Base-by-base conservation (phyloP, 2,888 invertebrate genomes). In the Amorpha juglandis region DNA sequence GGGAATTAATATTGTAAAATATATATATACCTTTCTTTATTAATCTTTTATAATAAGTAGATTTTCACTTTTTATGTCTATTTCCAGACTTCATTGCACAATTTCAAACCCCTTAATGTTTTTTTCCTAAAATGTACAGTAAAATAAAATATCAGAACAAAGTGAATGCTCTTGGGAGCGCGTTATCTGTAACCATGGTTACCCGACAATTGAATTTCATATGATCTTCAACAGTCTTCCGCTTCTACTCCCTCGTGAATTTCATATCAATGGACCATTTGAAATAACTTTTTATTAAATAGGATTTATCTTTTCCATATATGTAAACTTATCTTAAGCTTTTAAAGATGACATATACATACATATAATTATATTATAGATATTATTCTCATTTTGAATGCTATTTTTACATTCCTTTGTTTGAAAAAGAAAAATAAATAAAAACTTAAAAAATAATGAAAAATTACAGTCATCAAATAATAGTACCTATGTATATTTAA, bases 141-240 rank as follows among this genome's bases (percentile, higher is more conserved):
- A 48, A 50, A 55, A 58, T 48, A 58, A 58, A 58, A 58, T 58
- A 65, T 48, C 58, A 58, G 35, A 69, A 66, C 65, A 63, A 63
- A 70, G 70, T 66, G 69, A 70, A 68, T 64, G 53, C 70, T 63
- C 69, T 63, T 33, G 70, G 69, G 71, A 68, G 68, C 67, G 68
- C 68, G 67, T 70, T 65, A 69, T 71, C 69, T 69, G 70, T 65
- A 55, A 51, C 66, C 63, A 67, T 68, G 67, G 67, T 55, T 66
- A 69, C 50, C 64, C 50, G 42, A 45, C 53, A 71, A 68, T 66
- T 68, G 66, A 69, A 69, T 66, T 69, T 51, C 55, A 65, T 51
- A 58, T 58, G 64, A 55, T 65, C 55, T 65, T 55, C 35, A 65
- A 48, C 19, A 66, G 53, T 63, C 64, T 66, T 58, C 62, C 63